Evolutionary conservation across 2,113 vertebrate genomes (phyloP), one percentile per base, ranked within the genome.

Genomic region (crab-eating macaque (Macaca fascicularis)): DNA sequence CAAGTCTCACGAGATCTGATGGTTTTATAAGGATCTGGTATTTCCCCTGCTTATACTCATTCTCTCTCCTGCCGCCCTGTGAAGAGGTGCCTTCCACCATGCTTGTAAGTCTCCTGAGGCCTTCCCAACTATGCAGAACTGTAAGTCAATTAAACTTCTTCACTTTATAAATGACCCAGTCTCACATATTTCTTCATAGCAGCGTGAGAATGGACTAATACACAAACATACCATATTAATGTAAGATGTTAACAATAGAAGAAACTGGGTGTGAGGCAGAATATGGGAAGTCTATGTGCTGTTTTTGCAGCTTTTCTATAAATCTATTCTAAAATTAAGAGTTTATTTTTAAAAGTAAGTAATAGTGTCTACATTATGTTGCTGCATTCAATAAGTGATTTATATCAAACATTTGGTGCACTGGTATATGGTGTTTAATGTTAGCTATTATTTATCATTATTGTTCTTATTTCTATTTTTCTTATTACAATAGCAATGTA

Each of bases 381-480:
- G 67, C 64, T 57, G 48, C 43, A 93, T 52, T 75, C 90, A n/a
- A 8, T 32, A 27, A 57, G 20, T 38, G 83, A 85, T 22, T 78
- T 90, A 23, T 32, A 22, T 69, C 61, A 55, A 43, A 55, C 4
- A 55, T 89, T 67, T 79, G 69, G 59, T 25, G 81, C 61, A 38
- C 30, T 40, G n/a, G 12, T 79, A 81, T 55, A 67, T 8, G 40
- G 19, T 40, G 67, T 74, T 84, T 91, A 80, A 50, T 76, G 13
- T 93, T 79, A 91, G 61, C 16, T 95, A 52, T 43, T 69, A 67
- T 50, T 64, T 67, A 30, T 80, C 78, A 80, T 89, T 89, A 64
- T 85, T 80, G 64, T 70, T 80, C 20, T 45, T 81, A 83, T 61
- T 94, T 74, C 22, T 76, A 38, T 78, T 95, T 94, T 87, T 55